A percentile compares a stretch with the other conserved stretches of the same genome.
phyloP scores from a whole-genome alignment of 1,140 invertebrate species.

The Potamilus streckersoni region DNA sequence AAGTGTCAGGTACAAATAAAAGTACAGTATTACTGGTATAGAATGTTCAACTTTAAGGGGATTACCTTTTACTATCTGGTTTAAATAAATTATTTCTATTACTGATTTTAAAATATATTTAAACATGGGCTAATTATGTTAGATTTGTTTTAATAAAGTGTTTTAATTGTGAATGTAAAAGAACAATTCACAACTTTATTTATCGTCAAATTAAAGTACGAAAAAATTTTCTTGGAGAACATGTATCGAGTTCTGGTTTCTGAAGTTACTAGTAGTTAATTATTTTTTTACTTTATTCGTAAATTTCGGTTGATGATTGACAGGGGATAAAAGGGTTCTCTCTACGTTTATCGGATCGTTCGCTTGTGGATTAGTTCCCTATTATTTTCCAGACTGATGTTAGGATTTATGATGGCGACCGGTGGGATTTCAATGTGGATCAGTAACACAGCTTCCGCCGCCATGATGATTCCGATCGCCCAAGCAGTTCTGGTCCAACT shows the following conservation, averaged over 20 bases:
- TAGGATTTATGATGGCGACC: constrained; percentile 65
- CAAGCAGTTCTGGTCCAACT: constrained; percentile 54
- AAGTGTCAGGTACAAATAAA: no score
- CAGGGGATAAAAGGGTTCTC: neutral
- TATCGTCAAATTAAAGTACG: no score
- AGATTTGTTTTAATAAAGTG: no score
- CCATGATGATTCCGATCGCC: constrained; percentile 67
- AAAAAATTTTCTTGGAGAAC: neutral
- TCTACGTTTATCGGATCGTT: neutral
- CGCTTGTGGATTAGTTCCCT: neutral
- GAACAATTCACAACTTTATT: no score
- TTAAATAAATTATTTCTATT: no score
- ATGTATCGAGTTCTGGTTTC: neutral
- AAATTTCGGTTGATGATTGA: neutral
- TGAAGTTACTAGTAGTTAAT: neutral
- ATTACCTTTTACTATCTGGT: no score
- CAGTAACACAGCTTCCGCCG: constrained; percentile 65
- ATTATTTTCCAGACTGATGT: constrained; percentile 36
- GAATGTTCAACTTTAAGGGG: no score
- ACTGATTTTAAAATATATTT: no score
- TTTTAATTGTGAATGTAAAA: no score
- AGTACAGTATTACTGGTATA: no score
- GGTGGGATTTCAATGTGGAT: constrained; percentile 69
- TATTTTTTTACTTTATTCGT: neutral
- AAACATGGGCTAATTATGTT: no score